A percentile compares a stretch with the other conserved stretches of the same genome.
Conservation (phyloP, 2,797 vertebrate genomes). For the Nannoperca obscura region DNA sequence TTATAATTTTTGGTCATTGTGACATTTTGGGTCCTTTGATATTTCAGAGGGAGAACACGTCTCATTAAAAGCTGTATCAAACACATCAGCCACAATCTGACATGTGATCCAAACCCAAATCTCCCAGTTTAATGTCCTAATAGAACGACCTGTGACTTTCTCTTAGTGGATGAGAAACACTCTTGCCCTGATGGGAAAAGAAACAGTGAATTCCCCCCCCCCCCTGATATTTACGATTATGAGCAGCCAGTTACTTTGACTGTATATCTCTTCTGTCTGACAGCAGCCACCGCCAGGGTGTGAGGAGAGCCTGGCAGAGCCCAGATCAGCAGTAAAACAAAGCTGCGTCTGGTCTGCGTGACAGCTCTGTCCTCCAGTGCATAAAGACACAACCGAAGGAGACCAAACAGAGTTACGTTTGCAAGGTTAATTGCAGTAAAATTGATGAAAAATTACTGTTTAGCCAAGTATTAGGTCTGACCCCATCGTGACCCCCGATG, state of each 20-base stretch:
- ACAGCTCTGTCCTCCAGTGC: conserved; percentile 44
- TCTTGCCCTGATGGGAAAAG: conserved; percentile 68
- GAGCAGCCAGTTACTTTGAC: conserved; percentile 70
- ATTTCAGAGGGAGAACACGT: conserved; percentile 36
- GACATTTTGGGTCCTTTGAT: conserved; percentile 42
- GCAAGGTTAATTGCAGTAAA: conserved; percentile 44
- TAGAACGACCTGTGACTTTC: conserved; percentile 56
- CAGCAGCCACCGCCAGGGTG: conserved; percentile 43
- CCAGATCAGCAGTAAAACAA: conserved; percentile 59
- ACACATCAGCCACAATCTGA: conserved; percentile 18
- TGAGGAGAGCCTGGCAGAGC: conserved; percentile 54
- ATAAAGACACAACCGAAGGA: conserved; percentile 19
- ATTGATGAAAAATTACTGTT: conserved; percentile 58
- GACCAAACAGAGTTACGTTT: conserved; percentile 27
- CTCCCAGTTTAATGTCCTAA: conserved; percentile 45
- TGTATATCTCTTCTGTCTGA: conserved; percentile 69
- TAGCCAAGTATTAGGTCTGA: conserved; percentile 53
- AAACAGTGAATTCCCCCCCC: conserved; percentile 67
- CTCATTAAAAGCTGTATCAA: conserved; percentile 57
- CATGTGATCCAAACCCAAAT: conserved; percentile 48
- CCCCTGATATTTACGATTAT: conserved; percentile 75
- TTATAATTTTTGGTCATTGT: conserved; percentile 36
- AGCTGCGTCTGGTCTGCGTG: conserved; percentile 36
- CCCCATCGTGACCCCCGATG: conserved; percentile 25
- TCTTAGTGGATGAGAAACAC: conserved; percentile 49